Conservation (phyloP, 2,797 vertebrate genomes). For the Erethizon dorsatum region DNA sequence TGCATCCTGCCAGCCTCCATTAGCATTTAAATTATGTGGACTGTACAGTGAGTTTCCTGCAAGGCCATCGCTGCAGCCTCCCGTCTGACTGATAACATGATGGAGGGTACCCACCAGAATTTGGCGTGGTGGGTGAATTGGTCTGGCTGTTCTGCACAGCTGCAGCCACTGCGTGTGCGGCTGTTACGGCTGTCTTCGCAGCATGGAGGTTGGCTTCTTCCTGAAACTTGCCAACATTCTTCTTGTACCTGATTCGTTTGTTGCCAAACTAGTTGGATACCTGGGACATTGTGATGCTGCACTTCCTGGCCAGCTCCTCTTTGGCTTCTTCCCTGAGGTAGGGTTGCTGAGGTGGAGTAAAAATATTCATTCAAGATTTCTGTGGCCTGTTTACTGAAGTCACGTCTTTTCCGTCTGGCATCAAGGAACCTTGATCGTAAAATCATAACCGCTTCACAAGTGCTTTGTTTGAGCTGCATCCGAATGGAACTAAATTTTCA, state of each 20-base stretch:
- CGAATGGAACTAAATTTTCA: conserved; percentile 97
- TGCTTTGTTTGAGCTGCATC: conserved; percentile 97
- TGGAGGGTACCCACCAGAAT: conserved; percentile 99
- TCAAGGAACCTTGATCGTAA: conserved; percentile 94
- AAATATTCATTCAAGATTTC: too few species aligned
- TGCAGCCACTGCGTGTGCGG: conserved; percentile 94
- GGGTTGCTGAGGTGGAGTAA: too few species aligned
- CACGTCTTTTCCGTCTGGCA: conserved; percentile 90
- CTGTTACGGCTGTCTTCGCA: conserved; percentile 98
- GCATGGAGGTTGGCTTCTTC: conserved; percentile 99
- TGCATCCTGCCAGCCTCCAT: conserved; percentile 99
- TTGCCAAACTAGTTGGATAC: conserved; percentile 99
- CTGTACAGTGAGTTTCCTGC: conserved; percentile 98
- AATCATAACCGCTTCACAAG: conserved; percentile 96
- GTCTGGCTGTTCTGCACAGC: conserved; percentile 99
- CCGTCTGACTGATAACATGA: conserved; percentile 99
- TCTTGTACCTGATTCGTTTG: conserved; percentile 99
- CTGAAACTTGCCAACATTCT: conserved; percentile 99
- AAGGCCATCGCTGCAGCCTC: conserved; percentile 99
- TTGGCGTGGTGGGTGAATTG: conserved; percentile 98
- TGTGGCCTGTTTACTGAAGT: too few species aligned
- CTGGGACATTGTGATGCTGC: conserved; percentile 79
- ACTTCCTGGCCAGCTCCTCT: too few species aligned
- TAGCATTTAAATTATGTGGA: conserved; percentile 99
- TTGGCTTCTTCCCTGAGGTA: too few species aligned